Evolutionary conservation across 30 jellyfish, hydroid and myxozoan species (phyloP).

Genomic region (Nemopilema nomurai): DNA sequence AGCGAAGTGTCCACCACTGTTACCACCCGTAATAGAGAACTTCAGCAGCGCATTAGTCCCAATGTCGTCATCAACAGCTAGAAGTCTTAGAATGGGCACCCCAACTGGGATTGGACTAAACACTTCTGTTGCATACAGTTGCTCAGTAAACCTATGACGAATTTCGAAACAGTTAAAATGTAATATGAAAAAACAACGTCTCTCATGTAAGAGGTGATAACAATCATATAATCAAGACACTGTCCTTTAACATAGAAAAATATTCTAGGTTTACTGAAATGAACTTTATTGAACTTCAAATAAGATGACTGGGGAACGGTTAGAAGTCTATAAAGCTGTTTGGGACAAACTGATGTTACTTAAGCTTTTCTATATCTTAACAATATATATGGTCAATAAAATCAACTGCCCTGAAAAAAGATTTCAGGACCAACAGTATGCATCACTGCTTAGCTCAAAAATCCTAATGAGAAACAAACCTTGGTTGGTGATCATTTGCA

Average conservation of each 20-base stretch:
- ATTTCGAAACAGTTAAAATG: not conserved
- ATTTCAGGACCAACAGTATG: not conserved
- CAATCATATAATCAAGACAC: no score
- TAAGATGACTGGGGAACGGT: not conserved
- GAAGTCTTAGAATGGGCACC: slow-evolving; percentile 51
- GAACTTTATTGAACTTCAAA: no score
- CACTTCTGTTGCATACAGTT: slow-evolving; percentile 33
- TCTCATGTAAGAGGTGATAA: no score
- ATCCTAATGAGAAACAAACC: slow-evolving; percentile 5
- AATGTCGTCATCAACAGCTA: slow-evolving; percentile 67
- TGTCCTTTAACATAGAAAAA: no score
- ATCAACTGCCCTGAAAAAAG: no score
- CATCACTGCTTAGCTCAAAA: not conserved
- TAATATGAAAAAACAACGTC: not conserved
- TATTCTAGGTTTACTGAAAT: no score
- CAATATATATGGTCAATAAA: no score
- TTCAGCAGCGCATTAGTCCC: slow-evolving; percentile 71
- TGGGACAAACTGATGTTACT: no score
- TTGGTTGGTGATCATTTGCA: slow-evolving; percentile 71
- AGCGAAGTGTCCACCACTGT: slow-evolving; percentile 44
- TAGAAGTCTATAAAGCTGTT: no score
- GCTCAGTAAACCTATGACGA: slow-evolving; percentile 30
- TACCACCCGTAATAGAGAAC: slow-evolving; percentile 61
- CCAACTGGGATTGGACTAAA: slow-evolving; percentile 28
- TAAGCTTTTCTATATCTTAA: no score